Conservation (phyloP, 2,888 invertebrate genomes). For the Baronia brevicornis region DNA sequence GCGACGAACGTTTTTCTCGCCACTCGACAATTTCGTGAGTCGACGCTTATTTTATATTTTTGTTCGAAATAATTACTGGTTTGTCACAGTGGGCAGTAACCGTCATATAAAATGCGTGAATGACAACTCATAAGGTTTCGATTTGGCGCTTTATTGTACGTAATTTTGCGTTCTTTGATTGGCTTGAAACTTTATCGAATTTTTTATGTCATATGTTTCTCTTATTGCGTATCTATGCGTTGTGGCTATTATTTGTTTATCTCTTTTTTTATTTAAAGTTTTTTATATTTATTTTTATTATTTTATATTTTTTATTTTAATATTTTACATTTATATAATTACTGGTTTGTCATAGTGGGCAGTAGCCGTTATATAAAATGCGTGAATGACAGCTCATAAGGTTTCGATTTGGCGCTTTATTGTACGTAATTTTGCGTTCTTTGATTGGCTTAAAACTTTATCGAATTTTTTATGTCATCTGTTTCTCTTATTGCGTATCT, state of each 20-base stretch:
- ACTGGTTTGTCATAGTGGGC: constrained; percentile 31
- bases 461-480: constrained; percentile 7
- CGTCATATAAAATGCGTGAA: constrained; percentile 31
- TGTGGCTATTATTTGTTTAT: too few species aligned
- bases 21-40: constrained; percentile 22
- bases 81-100: constrained; percentile 29
- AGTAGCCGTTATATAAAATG: constrained; percentile 29
- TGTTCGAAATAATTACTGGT: constrained; percentile 32
- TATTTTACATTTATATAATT: constrained; percentile 33
- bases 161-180: constrained; percentile 19
- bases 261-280: too few species aligned
- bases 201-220: constrained; percentile 4
- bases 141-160: constrained; percentile 26
- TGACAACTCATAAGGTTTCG: constrained; percentile 21
- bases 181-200: constrained; percentile 14
- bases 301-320: too few species aligned
- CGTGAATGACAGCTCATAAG: constrained; percentile 24
- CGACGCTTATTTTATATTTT: constrained; percentile 31
- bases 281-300: too few species aligned
- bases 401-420: constrained; percentile 25
- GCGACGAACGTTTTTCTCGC: constrained; percentile 10
- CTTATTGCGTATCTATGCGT: constrained; percentile 4
- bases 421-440: constrained; percentile 20
- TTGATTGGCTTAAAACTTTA: constrained; percentile 16
- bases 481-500: constrained; percentile 2